Evolutionary conservation across 2,888 invertebrate genomes (phyloP), one percentile per base, ranked within the genome.

Genomic region (Conomelus anceps): DNA sequence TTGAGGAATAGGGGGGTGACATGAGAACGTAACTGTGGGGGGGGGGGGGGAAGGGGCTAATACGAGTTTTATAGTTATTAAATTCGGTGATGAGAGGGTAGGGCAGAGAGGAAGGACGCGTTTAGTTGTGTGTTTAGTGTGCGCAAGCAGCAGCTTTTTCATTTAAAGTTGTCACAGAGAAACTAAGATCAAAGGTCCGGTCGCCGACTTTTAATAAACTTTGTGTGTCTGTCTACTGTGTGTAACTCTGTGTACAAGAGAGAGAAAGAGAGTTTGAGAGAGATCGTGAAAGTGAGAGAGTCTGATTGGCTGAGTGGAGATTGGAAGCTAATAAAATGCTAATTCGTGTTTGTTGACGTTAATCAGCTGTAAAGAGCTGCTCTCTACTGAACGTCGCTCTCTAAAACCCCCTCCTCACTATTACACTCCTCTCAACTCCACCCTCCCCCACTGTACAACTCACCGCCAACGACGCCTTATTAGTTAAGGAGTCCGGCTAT

Each of bases 311-410:
- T 93, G 93, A 93, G 89, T 88, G 86, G 91, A 89, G 93, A 93
- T 88, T 88, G 86, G 91, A 89, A 91, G 94, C 94, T 95, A 95
- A 95, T 95, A 95, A 95, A 95, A 95, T 95, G 95, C 94, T 95
- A 95, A 95, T 95, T 94, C 93, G 94, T 95, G 95, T 95, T 95
- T 95, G 95, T 94, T 94, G 94, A 94, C 94, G 94, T 94, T 95
- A 91, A 91, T 91, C 91, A 91, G 91, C 90, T 91, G 90, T 90
- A 90, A 91, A 90, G 90, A 90, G 88, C n/a, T 63, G 63, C 63
- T 63, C 63, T 63, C 63, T 34, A 34, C 63, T 22, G 63, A 63
- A 6, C n/a, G 63, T 22, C 63, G n/a, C 1, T 63, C 63, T n/a
- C n/a, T n/a, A n/a, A n/a, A n/a, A n/a, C 34, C 11, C 34, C 17